A percentile compares a stretch with the other conserved stretches of the same genome.
phyloP scores from a whole-genome alignment of 2,888 invertebrate genomes.

The Halocaridina rubra region DNA sequence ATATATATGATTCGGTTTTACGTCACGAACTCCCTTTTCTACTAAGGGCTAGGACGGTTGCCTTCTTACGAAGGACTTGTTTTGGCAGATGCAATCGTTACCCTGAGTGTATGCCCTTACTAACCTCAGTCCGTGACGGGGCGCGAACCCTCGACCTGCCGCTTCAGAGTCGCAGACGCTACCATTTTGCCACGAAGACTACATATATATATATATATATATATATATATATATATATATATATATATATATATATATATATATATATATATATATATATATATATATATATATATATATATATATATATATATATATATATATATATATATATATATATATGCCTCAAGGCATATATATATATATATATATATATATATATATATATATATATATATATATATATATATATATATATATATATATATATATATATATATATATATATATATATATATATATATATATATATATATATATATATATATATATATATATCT shows the following conservation, averaged over 20 bases:
- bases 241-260: constrained; percentile 12
- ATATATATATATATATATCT: too few relatives aligned
- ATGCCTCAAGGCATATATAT: not conserved
- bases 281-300: constrained; percentile 6
- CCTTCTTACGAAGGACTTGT: too few relatives aligned
- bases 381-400: not conserved
- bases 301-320: not conserved
- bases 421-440: not conserved
- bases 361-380: not conserved
- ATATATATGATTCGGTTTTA: too few relatives aligned
- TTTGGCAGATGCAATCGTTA: too few relatives aligned
- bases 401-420: not conserved
- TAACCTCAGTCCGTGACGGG: too few relatives aligned
- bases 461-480: not conserved
- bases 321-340: not conserved
- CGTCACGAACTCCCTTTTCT: too few relatives aligned
- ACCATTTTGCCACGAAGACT: too few relatives aligned
- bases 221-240: constrained; percentile 6
- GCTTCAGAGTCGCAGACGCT: too few relatives aligned
- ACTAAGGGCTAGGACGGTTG: too few relatives aligned
- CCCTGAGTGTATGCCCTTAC: too few relatives aligned
- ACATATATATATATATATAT: too few relatives aligned
- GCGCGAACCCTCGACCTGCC: too few relatives aligned
- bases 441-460: not conserved
- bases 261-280: constrained; percentile 19